Conservation (phyloP, 2,888 invertebrate genomes). For the Melolontha melolontha region DNA sequence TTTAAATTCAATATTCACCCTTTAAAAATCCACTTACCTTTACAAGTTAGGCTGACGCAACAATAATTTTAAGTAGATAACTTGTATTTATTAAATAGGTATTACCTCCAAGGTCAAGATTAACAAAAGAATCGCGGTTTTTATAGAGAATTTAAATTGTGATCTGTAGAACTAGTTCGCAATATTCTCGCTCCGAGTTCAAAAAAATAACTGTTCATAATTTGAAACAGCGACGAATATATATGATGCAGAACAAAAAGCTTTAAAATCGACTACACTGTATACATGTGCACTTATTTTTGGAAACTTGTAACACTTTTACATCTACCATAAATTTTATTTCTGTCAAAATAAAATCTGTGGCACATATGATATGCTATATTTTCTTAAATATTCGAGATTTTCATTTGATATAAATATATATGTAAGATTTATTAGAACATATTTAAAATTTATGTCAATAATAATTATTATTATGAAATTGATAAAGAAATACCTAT, state of each 20-base stretch:
- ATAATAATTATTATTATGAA: too few relatives aligned
- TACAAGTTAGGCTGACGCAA: too few relatives aligned
- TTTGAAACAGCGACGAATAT: slow-evolving; percentile 5
- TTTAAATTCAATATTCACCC: not conserved
- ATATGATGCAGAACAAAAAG: slow-evolving; percentile 28
- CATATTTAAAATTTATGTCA: too few relatives aligned
- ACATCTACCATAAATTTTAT: not conserved
- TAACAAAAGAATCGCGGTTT: not conserved
- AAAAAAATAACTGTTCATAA: too few relatives aligned
- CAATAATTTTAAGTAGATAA: not conserved
- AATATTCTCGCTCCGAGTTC: not conserved
- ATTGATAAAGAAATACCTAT: too few relatives aligned
- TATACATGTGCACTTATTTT: slow-evolving; percentile 12
- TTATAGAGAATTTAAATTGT: not conserved
- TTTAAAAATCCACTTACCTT: slow-evolving; percentile 10
- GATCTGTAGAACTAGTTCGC: not conserved
- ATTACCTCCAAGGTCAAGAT: slow-evolving; percentile 1
- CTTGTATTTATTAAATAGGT: not conserved
- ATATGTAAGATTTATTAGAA: too few relatives aligned
- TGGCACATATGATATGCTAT: too few relatives aligned
- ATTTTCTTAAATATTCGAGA: too few relatives aligned
- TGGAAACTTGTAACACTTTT: not conserved
- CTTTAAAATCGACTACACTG: not conserved
- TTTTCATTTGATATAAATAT: too few relatives aligned
- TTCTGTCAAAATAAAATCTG: too few relatives aligned